Percentiles rank a stretch among this genome's conserved stretches.
phyloP scores from a whole-genome alignment of 2,797 vertebrate genomes.

The Macrochelys suwanniensis region DNA sequence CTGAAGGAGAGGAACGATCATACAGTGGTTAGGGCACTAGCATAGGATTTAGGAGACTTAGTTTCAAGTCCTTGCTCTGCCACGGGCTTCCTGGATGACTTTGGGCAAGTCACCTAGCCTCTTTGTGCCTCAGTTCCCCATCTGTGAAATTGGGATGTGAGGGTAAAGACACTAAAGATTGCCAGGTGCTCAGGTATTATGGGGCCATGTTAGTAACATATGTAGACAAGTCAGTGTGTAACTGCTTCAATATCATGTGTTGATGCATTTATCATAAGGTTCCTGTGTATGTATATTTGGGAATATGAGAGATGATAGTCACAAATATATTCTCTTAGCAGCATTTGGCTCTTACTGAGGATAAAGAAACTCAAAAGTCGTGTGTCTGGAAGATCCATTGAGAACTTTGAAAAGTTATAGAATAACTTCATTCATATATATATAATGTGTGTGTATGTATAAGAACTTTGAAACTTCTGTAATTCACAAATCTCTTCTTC shows the following conservation, averaged over 20 bases:
- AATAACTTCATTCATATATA: too few relatives aligned
- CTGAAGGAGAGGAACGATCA: not conserved
- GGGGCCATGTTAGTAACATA: not conserved
- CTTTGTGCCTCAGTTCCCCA: too few relatives aligned
- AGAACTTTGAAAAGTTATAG: not conserved
- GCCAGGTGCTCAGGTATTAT: too few relatives aligned
- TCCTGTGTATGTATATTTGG: conserved; percentile 43
- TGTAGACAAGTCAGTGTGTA: not conserved
- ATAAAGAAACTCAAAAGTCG: not conserved
- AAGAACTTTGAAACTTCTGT: not conserved
- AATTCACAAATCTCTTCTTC: conserved; percentile 23
- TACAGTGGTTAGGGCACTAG: not conserved
- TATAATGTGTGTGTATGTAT: not conserved
- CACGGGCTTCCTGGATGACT: not conserved
- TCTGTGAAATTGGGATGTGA: too few relatives aligned
- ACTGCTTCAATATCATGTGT: conserved; percentile 30
- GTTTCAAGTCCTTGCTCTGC: not conserved
- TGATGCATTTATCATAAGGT: conserved; percentile 53
- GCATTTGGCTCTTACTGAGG: not conserved
- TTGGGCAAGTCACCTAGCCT: not conserved
- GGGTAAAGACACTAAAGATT: too few relatives aligned
- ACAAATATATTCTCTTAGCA: not conserved
- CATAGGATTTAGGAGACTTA: not conserved
- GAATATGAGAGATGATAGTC: rapidly evolving
- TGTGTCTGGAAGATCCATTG: not conserved